Conservation (phyloP, 2,888 invertebrate genomes). For the Abscondita cerata region DNA sequence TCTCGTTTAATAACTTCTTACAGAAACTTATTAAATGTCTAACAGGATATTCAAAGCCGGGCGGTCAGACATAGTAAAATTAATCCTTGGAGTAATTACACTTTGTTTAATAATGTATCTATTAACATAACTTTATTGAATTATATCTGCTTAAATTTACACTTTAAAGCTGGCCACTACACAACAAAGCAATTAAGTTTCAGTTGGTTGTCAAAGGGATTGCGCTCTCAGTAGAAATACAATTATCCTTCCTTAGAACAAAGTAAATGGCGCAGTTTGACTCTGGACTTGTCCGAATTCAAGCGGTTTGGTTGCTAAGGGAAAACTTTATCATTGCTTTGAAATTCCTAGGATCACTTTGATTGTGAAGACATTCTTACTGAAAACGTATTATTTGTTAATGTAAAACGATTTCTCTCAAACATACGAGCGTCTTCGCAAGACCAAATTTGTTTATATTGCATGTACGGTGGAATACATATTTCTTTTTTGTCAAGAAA, state of each 20-base stretch:
- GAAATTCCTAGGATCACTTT: constrained; percentile 18
- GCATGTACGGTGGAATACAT: constrained; percentile 28
- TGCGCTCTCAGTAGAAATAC: constrained; percentile 47
- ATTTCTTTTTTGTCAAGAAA: constrained; percentile 32
- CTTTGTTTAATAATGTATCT: neutral
- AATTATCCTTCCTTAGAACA: constrained; percentile 49
- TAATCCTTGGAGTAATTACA: neutral
- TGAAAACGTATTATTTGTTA: neutral
- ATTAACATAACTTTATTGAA: constrained; percentile 11
- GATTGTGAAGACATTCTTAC: constrained; percentile 3
- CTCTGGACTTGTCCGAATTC: constrained; percentile 30
- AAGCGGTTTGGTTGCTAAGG: constrained; percentile 20
- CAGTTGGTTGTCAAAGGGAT: constrained; percentile 46
- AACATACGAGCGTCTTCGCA: too few relatives aligned
- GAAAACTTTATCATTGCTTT: constrained; percentile 28
- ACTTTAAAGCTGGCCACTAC: constrained; percentile 28
- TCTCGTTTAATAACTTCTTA: too few relatives aligned
- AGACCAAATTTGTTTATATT: too few relatives aligned
- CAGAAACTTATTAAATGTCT: neutral
- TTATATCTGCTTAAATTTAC: constrained; percentile 27
- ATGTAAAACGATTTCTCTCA: too few relatives aligned
- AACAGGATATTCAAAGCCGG: neutral
- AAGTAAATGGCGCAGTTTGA: constrained; percentile 42
- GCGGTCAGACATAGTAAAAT: neutral
- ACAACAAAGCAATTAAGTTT: constrained; percentile 45